A percentile compares a stretch with the other conserved stretches of the same genome.
Conservation (phyloP, 2,888 invertebrate genomes). For the Adelphocoris suturalis region DNA sequence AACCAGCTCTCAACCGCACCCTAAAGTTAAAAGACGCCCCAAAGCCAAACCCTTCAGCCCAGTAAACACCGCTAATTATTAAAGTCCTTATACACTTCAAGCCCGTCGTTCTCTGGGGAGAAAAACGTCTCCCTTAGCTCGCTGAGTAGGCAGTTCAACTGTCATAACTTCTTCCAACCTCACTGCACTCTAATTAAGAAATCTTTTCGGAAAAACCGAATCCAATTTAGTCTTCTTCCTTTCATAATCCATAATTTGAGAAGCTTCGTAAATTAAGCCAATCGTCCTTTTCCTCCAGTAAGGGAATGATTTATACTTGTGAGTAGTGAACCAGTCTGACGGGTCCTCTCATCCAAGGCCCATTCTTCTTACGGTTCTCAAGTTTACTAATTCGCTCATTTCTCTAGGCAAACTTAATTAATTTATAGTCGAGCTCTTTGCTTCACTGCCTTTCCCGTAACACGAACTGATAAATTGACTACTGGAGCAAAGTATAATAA, state of each 20-base stretch:
- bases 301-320: slow-evolving; percentile 7
- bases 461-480: background rate
- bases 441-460: no score
- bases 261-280: slow-evolving; percentile 3
- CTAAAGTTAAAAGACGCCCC: background rate
- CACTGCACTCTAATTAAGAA: background rate
- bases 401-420: slow-evolving; percentile 1
- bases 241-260: slow-evolving; percentile 25
- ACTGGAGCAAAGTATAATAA: background rate
- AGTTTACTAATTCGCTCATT: background rate
- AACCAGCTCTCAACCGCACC: background rate
- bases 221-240: slow-evolving; percentile 18
- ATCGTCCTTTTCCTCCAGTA: background rate
- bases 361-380: background rate
- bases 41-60: background rate
- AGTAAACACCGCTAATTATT: background rate
- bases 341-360: background rate
- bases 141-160: background rate
- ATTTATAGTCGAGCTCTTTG: background rate
- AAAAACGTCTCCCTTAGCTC: background rate
- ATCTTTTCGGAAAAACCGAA: background rate
- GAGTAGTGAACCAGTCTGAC: background rate
- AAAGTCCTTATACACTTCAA: background rate
- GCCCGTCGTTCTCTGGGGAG: background rate
- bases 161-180: slow-evolving; percentile 19